Evolutionary conservation across 2,888 invertebrate species (phyloP).

Genomic region (Cenopis cana): DNA sequence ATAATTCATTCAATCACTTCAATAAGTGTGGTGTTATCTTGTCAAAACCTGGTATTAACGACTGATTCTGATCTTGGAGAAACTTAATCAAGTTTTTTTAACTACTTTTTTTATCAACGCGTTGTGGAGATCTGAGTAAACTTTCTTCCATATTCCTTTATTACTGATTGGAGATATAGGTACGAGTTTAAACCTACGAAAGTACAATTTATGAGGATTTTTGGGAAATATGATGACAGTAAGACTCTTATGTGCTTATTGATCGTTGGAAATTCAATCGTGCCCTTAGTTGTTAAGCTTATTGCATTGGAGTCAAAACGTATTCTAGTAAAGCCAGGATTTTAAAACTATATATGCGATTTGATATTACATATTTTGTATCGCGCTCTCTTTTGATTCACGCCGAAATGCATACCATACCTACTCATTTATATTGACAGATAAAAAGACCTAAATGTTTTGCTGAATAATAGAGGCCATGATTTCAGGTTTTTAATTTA

Average conservation of each 20-base stretch:
- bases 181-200: not conserved
- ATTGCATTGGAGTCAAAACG: not conserved
- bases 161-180: not conserved
- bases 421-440: too few species aligned
- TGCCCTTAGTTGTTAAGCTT: too few species aligned
- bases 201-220: conserved; percentile 6
- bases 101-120: conserved; percentile 1
- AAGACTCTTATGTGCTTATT: not conserved
- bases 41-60: conserved; percentile 32
- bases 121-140: not conserved
- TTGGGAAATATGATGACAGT: not conserved
- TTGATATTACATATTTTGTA: too few species aligned
- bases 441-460: not conserved
- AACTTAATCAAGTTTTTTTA: conserved; percentile 28
- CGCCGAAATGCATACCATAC: too few species aligned
- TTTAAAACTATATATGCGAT: too few species aligned
- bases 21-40: conserved; percentile 21
- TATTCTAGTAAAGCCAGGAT: not conserved
- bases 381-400: not conserved
- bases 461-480: not conserved
- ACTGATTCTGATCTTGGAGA: conserved; percentile 19
- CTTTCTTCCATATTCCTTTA: conserved; percentile 14
- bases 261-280: not conserved
- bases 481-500: not conserved
- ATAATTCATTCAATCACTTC: conserved; percentile 38